A percentile compares a stretch with the other conserved stretches of the same genome.
phyloP scores from a whole-genome alignment of 1,140 invertebrate genomes.

The Tigriopus japonicus region DNA sequence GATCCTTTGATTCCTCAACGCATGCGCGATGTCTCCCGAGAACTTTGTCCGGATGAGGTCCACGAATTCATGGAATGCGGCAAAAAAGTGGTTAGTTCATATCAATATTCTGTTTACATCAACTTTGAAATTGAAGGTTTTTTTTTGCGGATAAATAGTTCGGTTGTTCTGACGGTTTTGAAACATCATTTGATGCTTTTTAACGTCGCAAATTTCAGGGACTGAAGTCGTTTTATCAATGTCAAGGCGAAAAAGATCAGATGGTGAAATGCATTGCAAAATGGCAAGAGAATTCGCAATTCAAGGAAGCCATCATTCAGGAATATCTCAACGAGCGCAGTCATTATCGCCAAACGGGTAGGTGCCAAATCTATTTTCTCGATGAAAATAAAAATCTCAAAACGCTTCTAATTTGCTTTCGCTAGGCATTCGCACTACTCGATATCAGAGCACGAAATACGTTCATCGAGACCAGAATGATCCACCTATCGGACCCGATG shows the following conservation, averaged over 20 bases:
- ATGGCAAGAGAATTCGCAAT: neutral
- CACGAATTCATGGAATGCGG: neutral
- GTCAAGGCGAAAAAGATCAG: neutral
- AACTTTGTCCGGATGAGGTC: slow-evolving; percentile 1
- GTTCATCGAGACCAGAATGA: neutral
- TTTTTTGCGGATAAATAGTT: no score
- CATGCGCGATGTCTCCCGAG: slow-evolving; percentile 9
- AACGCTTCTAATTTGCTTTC: no score
- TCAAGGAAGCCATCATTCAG: neutral
- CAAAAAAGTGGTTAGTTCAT: neutral
- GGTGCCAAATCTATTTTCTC: no score
- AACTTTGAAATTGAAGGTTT: no score
- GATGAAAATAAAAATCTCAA: no score
- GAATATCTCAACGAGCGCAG: slow-evolving; percentile 13
- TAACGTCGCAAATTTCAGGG: no score
- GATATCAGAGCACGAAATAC: neutral
- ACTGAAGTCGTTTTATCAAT: neutral
- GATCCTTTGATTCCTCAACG: slow-evolving; percentile 13
- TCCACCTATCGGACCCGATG: slow-evolving; percentile 2
- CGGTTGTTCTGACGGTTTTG: no score
- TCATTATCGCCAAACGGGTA: slow-evolving; percentile 11
- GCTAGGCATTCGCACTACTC: neutral
- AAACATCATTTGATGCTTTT: no score
- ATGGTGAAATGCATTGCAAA: neutral
- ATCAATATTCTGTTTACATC: neutral